Conservation (phyloP, 2,888 invertebrate genomes). For the Microchrysa polita region DNA sequence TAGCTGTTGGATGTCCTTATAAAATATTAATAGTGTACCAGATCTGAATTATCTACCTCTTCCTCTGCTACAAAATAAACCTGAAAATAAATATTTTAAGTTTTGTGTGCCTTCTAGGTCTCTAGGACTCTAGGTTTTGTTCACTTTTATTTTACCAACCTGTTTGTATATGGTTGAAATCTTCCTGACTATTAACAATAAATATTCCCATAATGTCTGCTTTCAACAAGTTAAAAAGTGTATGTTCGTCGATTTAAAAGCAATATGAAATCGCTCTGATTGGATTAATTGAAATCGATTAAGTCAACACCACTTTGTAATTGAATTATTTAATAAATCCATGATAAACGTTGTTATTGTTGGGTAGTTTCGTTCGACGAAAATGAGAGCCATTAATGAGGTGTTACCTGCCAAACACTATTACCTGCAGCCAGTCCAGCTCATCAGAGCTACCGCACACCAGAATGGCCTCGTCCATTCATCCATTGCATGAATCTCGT, state of each 20-base stretch:
- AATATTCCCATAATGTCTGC: too few relatives aligned
- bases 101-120: too few relatives aligned
- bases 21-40: too few relatives aligned
- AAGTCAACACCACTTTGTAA: conserved; percentile 51
- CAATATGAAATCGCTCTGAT: conserved; percentile 30
- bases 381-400: conserved; percentile 1
- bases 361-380: not conserved
- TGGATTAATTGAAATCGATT: conserved; percentile 60
- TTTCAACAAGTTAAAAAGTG: not conserved
- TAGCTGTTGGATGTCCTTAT: too few relatives aligned
- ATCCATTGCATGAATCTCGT: too few relatives aligned
- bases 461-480: not conserved
- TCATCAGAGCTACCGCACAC: not conserved
- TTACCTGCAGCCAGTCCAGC: not conserved
- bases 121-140: too few relatives aligned
- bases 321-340: conserved; percentile 46
- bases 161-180: too few relatives aligned
- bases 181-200: too few relatives aligned
- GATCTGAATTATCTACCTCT: too few relatives aligned
- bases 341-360: conserved; percentile 38
- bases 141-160: too few relatives aligned
- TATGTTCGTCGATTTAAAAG: not conserved
- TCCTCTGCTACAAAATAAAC: too few relatives aligned
- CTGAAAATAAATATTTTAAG: too few relatives aligned
- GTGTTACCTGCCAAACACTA: not conserved